phyloP scores from a whole-genome alignment of 2,113 vertebrate genomes.

The Myotis brandtii region DNA sequence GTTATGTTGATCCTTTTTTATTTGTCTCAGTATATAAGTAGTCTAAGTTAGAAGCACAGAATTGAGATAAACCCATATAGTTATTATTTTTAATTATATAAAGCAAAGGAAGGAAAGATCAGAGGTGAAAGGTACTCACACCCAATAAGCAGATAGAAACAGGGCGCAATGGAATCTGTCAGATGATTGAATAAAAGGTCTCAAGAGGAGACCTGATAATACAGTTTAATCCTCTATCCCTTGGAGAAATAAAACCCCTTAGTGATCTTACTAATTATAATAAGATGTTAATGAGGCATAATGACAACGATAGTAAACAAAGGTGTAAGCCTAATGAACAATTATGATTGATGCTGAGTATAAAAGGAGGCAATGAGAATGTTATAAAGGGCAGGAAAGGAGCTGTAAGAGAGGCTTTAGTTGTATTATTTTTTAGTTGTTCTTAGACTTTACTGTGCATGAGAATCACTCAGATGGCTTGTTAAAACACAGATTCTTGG shows the following conservation, averaged over 20 bases:
- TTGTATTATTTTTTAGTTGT: not conserved
- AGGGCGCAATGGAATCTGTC: not conserved
- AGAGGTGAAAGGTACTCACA: not conserved
- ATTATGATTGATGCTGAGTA: not conserved
- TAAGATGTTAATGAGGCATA: not conserved
- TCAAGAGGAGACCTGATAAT: not conserved
- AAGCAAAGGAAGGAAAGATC: not conserved
- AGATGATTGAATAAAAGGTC: not conserved
- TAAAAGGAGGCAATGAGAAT: not conserved
- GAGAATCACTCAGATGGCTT: not conserved
- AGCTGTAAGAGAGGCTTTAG: not conserved
- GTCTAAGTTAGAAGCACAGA: not conserved
- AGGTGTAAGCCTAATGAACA: not conserved
- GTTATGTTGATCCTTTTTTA: not conserved
- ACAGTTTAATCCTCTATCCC: not conserved
- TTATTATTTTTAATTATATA: not conserved
- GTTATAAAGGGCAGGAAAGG: not conserved
- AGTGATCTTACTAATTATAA: not conserved
- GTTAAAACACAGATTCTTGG: not conserved
- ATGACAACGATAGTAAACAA: not conserved
- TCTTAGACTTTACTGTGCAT: not conserved
- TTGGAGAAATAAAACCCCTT: not conserved
- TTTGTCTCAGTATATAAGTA: not conserved
- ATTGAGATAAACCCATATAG: not conserved
- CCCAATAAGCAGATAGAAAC: not conserved